These are phyloP conservation scores for Miltochrista miniata DNA, from an alignment of 2,888 invertebrate species.

Conservation along the genomic window DNA sequence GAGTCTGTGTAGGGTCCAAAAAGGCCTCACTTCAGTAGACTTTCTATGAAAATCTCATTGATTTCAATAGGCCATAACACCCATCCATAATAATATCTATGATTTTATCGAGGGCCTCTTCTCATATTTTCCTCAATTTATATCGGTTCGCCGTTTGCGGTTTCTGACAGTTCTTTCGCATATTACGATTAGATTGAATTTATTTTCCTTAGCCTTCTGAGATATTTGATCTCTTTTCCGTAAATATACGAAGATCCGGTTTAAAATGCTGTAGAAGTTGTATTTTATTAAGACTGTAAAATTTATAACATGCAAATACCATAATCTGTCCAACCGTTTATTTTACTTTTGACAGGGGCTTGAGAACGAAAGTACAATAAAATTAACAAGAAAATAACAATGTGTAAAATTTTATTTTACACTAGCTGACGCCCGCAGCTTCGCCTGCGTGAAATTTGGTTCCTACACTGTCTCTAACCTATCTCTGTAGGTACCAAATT, in stretches of 20 bases:
- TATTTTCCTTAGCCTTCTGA: conserved; percentile 50
- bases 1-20: conserved; percentile 31
- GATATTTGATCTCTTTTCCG: conserved; percentile 44
- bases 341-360: too few relatives aligned
- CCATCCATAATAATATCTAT: conserved; percentile 65
- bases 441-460: too few relatives aligned
- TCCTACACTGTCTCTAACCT: too few relatives aligned
- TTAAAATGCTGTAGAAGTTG: conserved; percentile 15
- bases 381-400: too few relatives aligned
- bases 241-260: conserved; percentile 39
- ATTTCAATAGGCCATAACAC: conserved; percentile 73
- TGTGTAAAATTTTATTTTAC: too few relatives aligned
- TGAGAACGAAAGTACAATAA: too few relatives aligned
- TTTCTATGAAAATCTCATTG: conserved; percentile 74
- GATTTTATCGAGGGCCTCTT: conserved; percentile 64
- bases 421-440: too few relatives aligned
- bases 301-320: too few relatives aligned
- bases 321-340: too few relatives aligned
- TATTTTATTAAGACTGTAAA: too few relatives aligned
- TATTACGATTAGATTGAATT: conserved; percentile 63
- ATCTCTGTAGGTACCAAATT: too few relatives aligned
- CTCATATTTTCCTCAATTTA: conserved; percentile 72
- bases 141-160: conserved; percentile 66
- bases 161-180: conserved; percentile 61
- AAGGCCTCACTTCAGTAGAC: conserved; percentile 61